Conservation (phyloP, 1,140 invertebrate genomes). For the Octopus bimaculoides region DNA sequence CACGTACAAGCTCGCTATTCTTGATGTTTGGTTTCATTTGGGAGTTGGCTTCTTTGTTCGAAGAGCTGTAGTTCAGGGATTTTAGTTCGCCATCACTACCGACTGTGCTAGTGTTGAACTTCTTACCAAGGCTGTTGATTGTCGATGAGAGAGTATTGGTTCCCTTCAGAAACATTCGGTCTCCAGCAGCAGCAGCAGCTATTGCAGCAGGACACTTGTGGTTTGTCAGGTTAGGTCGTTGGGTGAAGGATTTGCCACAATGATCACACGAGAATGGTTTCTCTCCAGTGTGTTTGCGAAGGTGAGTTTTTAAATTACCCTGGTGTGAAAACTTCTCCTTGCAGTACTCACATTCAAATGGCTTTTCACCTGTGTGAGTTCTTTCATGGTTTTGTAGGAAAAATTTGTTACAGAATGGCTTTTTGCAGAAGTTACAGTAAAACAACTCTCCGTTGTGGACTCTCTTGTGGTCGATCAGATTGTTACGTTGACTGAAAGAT, state of each 20-base stretch:
- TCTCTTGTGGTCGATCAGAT: constrained; percentile 35
- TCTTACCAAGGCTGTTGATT: no score
- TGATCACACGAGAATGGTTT: constrained; percentile 2
- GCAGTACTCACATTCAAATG: constrained; percentile 28
- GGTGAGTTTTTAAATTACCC: constrained; percentile 14
- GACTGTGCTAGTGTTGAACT: no score
- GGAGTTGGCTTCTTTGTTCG: background rate
- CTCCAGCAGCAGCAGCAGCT: background rate
- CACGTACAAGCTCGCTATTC: background rate
- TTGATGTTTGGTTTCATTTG: background rate
- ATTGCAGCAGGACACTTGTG: constrained; percentile 61
- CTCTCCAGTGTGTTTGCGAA: constrained; percentile 9
- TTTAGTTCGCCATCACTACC: no score
- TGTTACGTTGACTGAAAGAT: constrained; percentile 36
- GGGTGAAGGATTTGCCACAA: constrained; percentile 63
- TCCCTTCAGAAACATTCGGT: background rate
- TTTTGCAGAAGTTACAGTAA: constrained; percentile 20
- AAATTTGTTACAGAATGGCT: constrained; percentile 32
- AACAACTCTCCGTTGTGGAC: constrained; percentile 30
- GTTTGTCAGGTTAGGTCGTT: constrained; percentile 88
- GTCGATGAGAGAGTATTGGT: no score
- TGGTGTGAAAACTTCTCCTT: constrained; percentile 24
- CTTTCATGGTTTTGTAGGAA: constrained; percentile 39
- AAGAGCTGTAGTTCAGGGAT: no score
- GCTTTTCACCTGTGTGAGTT: constrained; percentile 31